Conservation (phyloP, 2,113 vertebrate genomes). For the Sciurus niger region DNA sequence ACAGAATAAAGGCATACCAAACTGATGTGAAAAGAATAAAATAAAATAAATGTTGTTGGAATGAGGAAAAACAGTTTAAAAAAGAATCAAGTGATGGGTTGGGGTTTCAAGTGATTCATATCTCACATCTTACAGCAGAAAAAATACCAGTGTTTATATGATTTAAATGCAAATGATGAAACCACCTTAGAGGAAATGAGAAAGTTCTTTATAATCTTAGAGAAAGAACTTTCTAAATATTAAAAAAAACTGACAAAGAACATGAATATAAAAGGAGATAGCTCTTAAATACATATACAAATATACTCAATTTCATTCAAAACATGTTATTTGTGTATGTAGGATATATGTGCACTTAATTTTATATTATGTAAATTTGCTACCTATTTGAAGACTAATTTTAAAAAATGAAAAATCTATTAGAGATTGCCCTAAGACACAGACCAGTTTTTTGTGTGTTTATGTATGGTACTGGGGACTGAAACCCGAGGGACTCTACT, state of each 20-base stretch:
- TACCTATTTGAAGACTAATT: not conserved
- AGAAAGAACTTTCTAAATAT: not conserved
- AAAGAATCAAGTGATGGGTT: not conserved
- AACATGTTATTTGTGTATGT: not conserved
- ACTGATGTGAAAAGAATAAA: not conserved
- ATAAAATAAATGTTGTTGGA: not conserved
- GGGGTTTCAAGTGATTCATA: not conserved
- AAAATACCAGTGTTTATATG: not conserved
- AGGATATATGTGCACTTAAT: not conserved
- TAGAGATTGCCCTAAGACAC: no score
- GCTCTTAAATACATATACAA: not conserved
- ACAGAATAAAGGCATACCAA: not conserved
- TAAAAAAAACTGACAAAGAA: not conserved
- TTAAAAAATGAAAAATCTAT: no score
- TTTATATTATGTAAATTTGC: not conserved
- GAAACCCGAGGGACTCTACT: no score
- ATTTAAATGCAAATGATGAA: constrained; percentile 42
- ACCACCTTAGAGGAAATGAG: not conserved
- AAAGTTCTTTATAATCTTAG: constrained; percentile 16
- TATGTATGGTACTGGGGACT: no score
- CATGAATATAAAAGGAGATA: not conserved
- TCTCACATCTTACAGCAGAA: not conserved
- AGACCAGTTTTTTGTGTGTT: no score
- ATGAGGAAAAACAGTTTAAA: not conserved
- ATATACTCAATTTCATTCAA: not conserved